These are phyloP conservation scores for Enteromius argenteus DNA, from an alignment of 2,797 vertebrate genomes.

Conservation along the genomic window DNA sequence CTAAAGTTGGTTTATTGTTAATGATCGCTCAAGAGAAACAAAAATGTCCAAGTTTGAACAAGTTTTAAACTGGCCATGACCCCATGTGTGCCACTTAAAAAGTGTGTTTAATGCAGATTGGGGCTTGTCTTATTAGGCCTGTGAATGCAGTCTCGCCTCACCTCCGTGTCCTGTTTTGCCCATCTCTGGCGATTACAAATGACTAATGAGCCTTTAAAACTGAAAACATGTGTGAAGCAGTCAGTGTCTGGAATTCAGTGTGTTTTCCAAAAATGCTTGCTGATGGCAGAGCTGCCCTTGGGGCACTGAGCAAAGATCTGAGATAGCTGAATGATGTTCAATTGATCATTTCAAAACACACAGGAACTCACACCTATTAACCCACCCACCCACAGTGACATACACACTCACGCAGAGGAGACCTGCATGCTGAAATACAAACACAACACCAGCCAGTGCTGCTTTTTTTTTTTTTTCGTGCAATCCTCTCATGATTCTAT, in stretches of 20 bases:
- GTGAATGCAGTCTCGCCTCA: slow-evolving; percentile 44
- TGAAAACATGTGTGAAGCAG: slow-evolving; percentile 55
- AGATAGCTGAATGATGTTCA: slow-evolving; percentile 55
- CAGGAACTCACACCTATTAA: slow-evolving; percentile 30
- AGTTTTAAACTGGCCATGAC: slow-evolving; percentile 59
- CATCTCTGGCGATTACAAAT: slow-evolving; percentile 51
- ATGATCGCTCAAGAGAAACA: slow-evolving; percentile 19
- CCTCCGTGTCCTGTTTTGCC: slow-evolving; percentile 59
- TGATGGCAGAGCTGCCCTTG: slow-evolving; percentile 42
- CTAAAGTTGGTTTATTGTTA: slow-evolving; percentile 29
- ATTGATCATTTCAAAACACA: slow-evolving; percentile 50
- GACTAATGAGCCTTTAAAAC: slow-evolving; percentile 54
- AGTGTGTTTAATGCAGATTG: slow-evolving; percentile 68
- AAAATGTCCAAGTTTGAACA: slow-evolving; percentile 37
- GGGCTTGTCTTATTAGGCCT: slow-evolving; percentile 70
- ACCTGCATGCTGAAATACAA: slow-evolving; percentile 27
- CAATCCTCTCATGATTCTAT: slow-evolving; percentile 57
- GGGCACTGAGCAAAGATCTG: slow-evolving; percentile 11
- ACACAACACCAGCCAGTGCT: slow-evolving; percentile 32
- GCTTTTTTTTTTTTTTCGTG: slow-evolving; percentile 25
- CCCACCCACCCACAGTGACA: slow-evolving; percentile 28
- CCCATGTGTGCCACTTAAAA: slow-evolving; percentile 72
- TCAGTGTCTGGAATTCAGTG: slow-evolving; percentile 36
- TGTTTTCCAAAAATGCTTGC: slow-evolving; percentile 24
- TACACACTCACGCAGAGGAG: slow-evolving; percentile 16